A percentile compares a stretch with the other conserved stretches of the same genome.
These are phyloP conservation scores for Dasysyrphus albostriatus DNA, from an alignment of 2,888 invertebrate genomes.

Conservation along the genomic window DNA sequence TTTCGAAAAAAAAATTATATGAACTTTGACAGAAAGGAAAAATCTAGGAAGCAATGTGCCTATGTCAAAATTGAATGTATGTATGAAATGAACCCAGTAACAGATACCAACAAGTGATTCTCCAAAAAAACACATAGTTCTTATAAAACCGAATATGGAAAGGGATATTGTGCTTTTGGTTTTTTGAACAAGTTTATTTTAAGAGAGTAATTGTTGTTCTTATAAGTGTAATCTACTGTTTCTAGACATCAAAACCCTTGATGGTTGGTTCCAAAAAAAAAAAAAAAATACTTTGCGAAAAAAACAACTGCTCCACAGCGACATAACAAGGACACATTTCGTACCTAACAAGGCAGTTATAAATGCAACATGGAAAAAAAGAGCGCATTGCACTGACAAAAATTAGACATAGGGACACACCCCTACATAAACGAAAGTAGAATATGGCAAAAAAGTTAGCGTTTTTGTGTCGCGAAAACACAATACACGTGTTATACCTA, in stretches of 20 bases:
- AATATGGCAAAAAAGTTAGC: neutral
- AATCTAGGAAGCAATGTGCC: no score
- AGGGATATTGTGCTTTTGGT: no score
- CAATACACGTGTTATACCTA: neutral
- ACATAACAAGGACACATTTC: constrained; percentile 68
- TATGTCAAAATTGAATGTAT: no score
- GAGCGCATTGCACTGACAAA: constrained; percentile 42
- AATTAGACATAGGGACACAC: neutral
- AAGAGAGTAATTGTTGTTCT: no score
- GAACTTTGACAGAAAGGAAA: no score
- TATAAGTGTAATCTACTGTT: neutral
- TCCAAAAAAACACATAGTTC: no score
- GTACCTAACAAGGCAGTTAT: constrained; percentile 58
- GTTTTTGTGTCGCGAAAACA: neutral
- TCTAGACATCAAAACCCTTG: constrained; percentile 8
- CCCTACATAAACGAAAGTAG: neutral
- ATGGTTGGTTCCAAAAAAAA: neutral
- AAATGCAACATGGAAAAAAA: constrained; percentile 48
- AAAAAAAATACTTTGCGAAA: constrained; percentile 13
- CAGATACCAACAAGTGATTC: no score
- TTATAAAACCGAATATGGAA: no score
- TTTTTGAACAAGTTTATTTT: no score
- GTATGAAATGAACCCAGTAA: no score
- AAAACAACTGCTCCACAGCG: constrained; percentile 61
- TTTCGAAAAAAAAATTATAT: no score